These are phyloP conservation scores for Anguilla japonica DNA, from an alignment of 2,113 vertebrate species.

Conservation along the genomic window DNA sequence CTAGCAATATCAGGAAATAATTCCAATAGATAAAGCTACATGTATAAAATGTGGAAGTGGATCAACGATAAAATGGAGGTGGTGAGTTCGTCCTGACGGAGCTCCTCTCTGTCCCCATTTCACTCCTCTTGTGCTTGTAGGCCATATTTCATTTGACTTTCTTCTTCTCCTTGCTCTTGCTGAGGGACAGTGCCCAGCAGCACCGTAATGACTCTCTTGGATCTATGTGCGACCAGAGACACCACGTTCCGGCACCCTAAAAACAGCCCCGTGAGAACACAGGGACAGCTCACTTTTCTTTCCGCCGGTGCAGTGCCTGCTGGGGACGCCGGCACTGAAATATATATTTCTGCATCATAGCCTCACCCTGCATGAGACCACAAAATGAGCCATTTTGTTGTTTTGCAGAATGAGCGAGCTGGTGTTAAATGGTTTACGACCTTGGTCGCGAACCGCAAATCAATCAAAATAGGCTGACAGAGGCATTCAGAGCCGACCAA, in stretches of 20 bases:
- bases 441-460: background rate
- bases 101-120: background rate
- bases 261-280: background rate
- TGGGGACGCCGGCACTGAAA: background rate
- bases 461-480: constrained; percentile 1
- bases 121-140: background rate
- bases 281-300: background rate
- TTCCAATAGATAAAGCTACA: too few species aligned
- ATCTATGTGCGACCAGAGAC: background rate
- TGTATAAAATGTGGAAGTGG: too few species aligned
- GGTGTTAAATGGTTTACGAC: background rate
- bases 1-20: too few species aligned
- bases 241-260: background rate
- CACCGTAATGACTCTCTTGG: background rate
- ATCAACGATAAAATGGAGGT: too few species aligned
- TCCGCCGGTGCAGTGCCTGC: background rate
- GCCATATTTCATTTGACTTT: background rate
- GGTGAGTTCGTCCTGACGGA: too few species aligned
- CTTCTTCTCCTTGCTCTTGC: background rate
- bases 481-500: background rate
- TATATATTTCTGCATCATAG: background rate
- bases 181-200: background rate
- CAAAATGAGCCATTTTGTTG: background rate
- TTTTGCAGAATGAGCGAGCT: background rate
- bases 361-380: background rate